Conservation (phyloP, 2,888 invertebrate species). For the Spodoptera picta region DNA sequence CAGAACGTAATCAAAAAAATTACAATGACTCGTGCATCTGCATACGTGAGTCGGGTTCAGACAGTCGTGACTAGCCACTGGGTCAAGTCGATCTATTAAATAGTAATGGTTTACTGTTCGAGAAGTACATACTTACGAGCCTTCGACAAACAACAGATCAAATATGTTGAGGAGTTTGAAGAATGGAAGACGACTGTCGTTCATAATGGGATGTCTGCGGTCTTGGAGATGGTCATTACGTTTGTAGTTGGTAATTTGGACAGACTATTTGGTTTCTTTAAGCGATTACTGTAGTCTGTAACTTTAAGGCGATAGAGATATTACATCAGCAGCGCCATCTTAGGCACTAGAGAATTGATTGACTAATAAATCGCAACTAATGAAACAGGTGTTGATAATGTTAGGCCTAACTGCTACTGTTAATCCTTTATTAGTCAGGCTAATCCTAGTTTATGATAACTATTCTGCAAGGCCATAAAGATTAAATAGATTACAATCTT, state of each 20-base stretch:
- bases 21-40: slow-evolving; percentile 52
- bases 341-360: too few relatives aligned
- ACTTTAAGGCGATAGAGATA: too few relatives aligned
- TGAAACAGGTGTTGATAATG: too few relatives aligned
- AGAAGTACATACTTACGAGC: slow-evolving; percentile 60
- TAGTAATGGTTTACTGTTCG: slow-evolving; percentile 68
- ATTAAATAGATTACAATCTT: not conserved
- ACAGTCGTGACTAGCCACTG: slow-evolving; percentile 78
- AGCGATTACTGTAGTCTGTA: too few relatives aligned
- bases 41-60: slow-evolving; percentile 53
- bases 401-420: too few relatives aligned
- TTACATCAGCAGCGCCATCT: too few relatives aligned
- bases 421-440: too few relatives aligned
- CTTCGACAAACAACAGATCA: slow-evolving; percentile 55
- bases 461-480: not conserved
- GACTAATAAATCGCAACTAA: too few relatives aligned
- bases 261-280: slow-evolving; percentile 11
- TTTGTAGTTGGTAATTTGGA: slow-evolving; percentile 5
- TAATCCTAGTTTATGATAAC: too few relatives aligned
- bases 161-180: slow-evolving; percentile 46
- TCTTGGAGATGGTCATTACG: slow-evolving; percentile 14
- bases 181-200: slow-evolving; percentile 51
- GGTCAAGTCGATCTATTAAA: slow-evolving; percentile 80
- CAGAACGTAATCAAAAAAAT: slow-evolving; percentile 37
- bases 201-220: slow-evolving; percentile 44